These are phyloP conservation scores for Colossoma macropomum DNA, from an alignment of 2,113 vertebrate genomes.

Conservation along the genomic window DNA sequence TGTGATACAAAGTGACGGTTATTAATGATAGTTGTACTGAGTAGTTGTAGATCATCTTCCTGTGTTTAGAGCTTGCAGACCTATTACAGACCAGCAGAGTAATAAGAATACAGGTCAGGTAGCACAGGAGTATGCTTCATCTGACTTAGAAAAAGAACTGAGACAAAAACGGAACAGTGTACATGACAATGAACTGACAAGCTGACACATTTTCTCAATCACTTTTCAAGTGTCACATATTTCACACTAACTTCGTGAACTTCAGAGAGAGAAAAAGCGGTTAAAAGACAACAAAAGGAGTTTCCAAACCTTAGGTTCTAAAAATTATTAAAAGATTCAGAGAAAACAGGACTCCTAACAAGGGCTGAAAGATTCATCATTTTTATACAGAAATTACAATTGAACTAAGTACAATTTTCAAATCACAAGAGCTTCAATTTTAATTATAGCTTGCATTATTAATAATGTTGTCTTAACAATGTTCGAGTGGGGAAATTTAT, in stretches of 20 bases:
- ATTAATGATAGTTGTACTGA: neutral
- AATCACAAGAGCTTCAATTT: too few relatives aligned
- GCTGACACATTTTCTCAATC: neutral
- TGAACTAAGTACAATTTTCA: too few relatives aligned
- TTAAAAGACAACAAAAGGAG: slow-evolving; percentile 1
- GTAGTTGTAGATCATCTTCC: neutral
- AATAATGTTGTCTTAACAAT: too few relatives aligned
- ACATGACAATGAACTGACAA: neutral
- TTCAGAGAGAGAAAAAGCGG: neutral
- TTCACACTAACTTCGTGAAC: neutral
- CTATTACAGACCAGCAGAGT: neutral
- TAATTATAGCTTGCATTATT: too few relatives aligned
- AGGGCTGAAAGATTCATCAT: too few relatives aligned
- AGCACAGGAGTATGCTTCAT: neutral
- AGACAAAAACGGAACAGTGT: neutral
- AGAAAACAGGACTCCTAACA: too few relatives aligned
- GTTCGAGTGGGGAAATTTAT: too few relatives aligned
- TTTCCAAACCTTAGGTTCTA: neutral
- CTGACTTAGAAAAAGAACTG: neutral
- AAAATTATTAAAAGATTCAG: neutral
- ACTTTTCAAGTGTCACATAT: slow-evolving; percentile 7
- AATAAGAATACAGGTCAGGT: neutral
- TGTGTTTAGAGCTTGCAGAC: neutral
- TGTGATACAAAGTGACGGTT: neutral
- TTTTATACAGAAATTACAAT: too few relatives aligned